A percentile compares a stretch with the other conserved stretches of the same genome.
These are phyloP conservation scores for Cherax destructor DNA, from an alignment of 1,140 invertebrate genomes.

Conservation along the genomic window DNA sequence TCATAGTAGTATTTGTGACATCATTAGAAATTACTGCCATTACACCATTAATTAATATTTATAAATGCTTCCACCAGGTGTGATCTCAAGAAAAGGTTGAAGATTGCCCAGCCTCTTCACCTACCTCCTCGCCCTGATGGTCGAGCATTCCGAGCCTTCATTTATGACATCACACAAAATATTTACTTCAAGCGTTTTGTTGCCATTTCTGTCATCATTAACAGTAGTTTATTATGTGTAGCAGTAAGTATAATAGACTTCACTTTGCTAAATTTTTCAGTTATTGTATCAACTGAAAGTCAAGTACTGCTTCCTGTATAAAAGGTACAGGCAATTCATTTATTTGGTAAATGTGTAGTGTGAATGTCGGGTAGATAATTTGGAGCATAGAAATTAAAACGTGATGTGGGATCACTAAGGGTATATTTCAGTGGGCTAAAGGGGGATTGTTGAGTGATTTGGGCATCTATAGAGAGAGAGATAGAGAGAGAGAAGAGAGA, in stretches of 20 bases:
- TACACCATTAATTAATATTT: background rate
- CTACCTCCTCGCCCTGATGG: constrained; percentile 96
- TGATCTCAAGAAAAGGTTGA: constrained; percentile 98
- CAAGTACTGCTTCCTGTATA: no score
- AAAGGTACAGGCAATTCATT: no score
- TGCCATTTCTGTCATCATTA: constrained; percentile 93
- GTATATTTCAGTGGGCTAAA: no score
- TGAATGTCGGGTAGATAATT: no score
- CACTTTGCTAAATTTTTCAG: background rate
- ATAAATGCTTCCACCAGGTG: constrained; percentile 80
- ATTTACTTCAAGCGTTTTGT: constrained; percentile 96
- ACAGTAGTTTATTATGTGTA: constrained; percentile 93
- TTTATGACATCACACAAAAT: constrained; percentile 99
- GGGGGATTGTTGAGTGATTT: no score
- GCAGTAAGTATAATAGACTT: constrained; percentile 82
- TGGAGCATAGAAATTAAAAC: no score
- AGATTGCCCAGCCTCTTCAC: constrained; percentile 99
- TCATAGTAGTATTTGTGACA: background rate
- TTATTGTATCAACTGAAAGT: no score
- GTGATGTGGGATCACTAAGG: no score
- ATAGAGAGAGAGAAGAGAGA: no score
- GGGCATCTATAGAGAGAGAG: no score
- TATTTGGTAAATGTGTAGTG: no score
- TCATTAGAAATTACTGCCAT: background rate
- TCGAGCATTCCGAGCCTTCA: constrained; percentile 91